Conservation (phyloP, 2,113 vertebrate species). For the Crotalus tigris region DNA sequence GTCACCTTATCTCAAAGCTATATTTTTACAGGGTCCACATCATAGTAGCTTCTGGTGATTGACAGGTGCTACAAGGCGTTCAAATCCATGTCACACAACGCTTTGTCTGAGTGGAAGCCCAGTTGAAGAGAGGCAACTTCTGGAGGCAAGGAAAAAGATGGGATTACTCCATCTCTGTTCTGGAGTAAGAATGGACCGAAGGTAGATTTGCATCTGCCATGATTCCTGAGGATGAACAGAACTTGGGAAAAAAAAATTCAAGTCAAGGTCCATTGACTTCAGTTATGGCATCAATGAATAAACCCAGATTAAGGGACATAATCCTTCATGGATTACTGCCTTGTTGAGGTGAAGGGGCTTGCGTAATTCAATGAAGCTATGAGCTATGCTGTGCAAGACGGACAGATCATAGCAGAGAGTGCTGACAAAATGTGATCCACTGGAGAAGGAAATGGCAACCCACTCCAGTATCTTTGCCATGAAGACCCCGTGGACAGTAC, state of each 20-base stretch:
- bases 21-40: background rate
- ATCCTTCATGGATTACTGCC: no score
- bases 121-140: background rate
- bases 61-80: background rate
- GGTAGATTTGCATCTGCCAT: background rate
- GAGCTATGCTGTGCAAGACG: no score
- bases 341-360: no score
- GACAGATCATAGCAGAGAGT: no score
- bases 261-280: background rate
- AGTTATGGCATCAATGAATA: background rate
- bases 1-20: background rate
- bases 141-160: background rate
- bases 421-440: no score
- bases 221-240: background rate
- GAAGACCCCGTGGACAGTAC: no score
- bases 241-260: no score
- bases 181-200: background rate
- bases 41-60: background rate
- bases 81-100: background rate
- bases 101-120: background rate
- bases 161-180: background rate
- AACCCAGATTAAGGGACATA: background rate
- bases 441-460: no score
- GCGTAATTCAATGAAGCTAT: no score
- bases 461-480: no score